These are phyloP conservation scores for Drosophila lutescens DNA, from an alignment of 2,888 invertebrate genomes.

Conservation along the genomic window DNA sequence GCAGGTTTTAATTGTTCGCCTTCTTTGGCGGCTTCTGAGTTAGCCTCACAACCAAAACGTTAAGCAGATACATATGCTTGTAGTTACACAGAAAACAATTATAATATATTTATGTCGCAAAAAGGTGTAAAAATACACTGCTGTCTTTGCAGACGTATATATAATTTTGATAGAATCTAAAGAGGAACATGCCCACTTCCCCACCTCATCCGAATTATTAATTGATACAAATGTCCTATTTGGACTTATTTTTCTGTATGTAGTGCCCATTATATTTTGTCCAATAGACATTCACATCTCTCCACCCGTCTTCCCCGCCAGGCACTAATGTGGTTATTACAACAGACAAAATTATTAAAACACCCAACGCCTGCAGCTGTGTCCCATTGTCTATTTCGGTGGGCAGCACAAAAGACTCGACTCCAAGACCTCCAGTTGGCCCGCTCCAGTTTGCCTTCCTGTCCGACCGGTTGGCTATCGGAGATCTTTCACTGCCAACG, in stretches of 20 bases:
- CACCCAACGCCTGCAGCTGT: conserved; percentile 51
- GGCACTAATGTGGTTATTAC: conserved; percentile 44
- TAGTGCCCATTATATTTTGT: conserved; percentile 5
- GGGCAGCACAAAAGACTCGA: conserved; percentile 33
- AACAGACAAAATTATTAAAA: conserved; percentile 39
- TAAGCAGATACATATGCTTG: conserved; percentile 7
- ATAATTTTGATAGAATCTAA: background rate
- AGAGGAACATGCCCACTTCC: too few species aligned
- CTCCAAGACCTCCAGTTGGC: conserved; percentile 19
- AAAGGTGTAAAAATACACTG: too few species aligned
- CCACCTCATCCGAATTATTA: too few species aligned
- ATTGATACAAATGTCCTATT: too few species aligned
- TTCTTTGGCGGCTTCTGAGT: conserved; percentile 39
- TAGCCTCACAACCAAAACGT: conserved; percentile 22
- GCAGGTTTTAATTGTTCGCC: conserved; percentile 46
- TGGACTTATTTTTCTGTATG: background rate
- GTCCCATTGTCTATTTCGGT: conserved; percentile 42
- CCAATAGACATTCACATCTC: conserved; percentile 32
- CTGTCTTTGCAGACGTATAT: background rate
- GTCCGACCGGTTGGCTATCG: conserved; percentile 68
- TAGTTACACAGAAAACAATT: conserved; percentile 4
- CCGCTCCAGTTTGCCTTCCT: conserved; percentile 46
- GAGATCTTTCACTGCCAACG: conserved; percentile 41
- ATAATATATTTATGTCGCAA: too few species aligned
- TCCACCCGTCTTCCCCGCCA: background rate